Percentiles rank a stretch among this genome's conserved stretches.
These are phyloP conservation scores for Smutsia temminckii DNA, from an alignment of 2,797 vertebrate species.

Conservation along the genomic window DNA sequence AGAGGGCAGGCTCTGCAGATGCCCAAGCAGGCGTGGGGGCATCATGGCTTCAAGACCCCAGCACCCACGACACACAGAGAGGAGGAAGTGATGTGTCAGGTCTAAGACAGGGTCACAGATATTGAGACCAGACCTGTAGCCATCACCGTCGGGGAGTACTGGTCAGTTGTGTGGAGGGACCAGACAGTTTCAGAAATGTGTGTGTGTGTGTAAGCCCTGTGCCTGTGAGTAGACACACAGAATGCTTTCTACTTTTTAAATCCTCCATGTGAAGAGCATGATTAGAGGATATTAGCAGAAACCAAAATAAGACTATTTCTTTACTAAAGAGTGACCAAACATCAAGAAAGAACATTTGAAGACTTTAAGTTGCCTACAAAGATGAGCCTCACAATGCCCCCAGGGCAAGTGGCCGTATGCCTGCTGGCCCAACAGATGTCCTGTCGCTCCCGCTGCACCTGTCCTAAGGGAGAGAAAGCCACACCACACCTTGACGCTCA, in stretches of 20 bases:
- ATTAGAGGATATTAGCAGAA: background rate
- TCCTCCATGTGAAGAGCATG: background rate
- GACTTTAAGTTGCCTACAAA: background rate
- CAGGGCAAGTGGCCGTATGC: background rate
- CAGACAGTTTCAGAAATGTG: background rate
- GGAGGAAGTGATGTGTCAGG: background rate
- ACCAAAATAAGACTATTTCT: background rate
- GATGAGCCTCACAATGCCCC: background rate
- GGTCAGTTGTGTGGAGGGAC: background rate
- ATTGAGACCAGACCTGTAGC: background rate
- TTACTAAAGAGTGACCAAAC: background rate
- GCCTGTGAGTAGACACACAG: background rate
- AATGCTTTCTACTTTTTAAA: background rate
- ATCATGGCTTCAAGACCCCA: rapidly evolving
- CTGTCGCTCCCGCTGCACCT: background rate
- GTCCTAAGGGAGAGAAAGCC: background rate
- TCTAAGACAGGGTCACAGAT: background rate
- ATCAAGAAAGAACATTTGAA: background rate
- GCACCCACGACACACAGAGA: rapidly evolving
- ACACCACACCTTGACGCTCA: background rate
- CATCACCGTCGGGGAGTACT: background rate
- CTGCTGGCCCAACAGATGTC: too few species aligned
- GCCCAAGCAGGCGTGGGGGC: background rate
- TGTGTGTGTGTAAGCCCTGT: background rate
- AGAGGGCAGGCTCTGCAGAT: background rate